phyloP scores from a whole-genome alignment of 2,113 vertebrate species.

The Scomber scombrus region DNA sequence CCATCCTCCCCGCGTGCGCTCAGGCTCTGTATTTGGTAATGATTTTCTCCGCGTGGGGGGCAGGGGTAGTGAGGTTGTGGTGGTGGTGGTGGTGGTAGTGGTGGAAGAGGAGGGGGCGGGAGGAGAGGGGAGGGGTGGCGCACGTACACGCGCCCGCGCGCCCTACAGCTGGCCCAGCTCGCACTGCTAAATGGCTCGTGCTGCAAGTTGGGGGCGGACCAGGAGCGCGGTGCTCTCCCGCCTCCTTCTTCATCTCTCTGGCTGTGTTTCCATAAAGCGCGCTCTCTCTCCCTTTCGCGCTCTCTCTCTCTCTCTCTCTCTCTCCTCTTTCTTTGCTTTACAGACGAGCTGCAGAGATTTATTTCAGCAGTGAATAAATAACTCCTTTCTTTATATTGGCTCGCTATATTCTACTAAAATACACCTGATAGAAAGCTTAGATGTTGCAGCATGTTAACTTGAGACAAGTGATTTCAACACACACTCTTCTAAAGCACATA shows the following conservation, averaged over 20 bases:
- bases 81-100: not conserved
- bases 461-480: not conserved
- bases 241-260: slow-evolving; percentile 35
- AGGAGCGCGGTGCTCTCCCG: slow-evolving; percentile 65
- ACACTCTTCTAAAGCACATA: too few relatives aligned
- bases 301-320: not conserved
- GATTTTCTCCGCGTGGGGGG: slow-evolving; percentile 62
- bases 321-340: slow-evolving; percentile 11
- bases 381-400: not conserved
- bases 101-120: not conserved
- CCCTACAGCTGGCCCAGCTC: slow-evolving; percentile 77
- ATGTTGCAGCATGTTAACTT: not conserved
- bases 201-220: slow-evolving; percentile 86
- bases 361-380: slow-evolving; percentile 16
- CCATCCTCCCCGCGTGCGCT: slow-evolving; percentile 76
- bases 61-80: slow-evolving; percentile 29
- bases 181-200: slow-evolving; percentile 77
- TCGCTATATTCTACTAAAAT: not conserved
- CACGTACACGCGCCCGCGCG: slow-evolving; percentile 65
- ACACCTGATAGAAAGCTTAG: not conserved
- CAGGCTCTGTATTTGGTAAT: slow-evolving; percentile 63
- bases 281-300: too few relatives aligned
- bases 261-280: not conserved
- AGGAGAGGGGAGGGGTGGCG: slow-evolving; percentile 16
- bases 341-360: slow-evolving; percentile 39